Evolutionary conservation across 1,140 invertebrate species (phyloP).

Genomic region (Ridgeia piscesae): DNA sequence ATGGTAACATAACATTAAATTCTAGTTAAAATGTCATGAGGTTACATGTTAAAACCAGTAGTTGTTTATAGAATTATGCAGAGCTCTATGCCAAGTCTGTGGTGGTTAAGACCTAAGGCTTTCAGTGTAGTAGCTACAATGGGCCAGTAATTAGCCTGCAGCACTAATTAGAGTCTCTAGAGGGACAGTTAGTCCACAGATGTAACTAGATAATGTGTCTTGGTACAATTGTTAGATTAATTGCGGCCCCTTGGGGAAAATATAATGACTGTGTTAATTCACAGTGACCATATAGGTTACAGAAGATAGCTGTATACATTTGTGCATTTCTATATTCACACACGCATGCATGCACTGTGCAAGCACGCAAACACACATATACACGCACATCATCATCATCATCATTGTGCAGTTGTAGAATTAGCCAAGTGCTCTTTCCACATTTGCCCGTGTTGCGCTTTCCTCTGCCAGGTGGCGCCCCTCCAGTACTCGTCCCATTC

Average conservation of each 20-base stretch:
- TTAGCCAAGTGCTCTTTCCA: too few relatives aligned
- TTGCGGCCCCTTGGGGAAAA: neutral
- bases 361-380: too few relatives aligned
- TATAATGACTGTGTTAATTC: neutral
- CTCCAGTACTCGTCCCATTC: too few relatives aligned
- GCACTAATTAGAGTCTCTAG: neutral
- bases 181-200: neutral
- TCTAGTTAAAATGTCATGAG: too few relatives aligned
- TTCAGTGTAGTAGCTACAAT: neutral
- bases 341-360: too few relatives aligned
- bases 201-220: neutral
- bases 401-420: too few relatives aligned
- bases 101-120: too few relatives aligned
- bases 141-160: neutral
- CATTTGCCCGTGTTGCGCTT: too few relatives aligned
- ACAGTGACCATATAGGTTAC: neutral
- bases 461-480: too few relatives aligned
- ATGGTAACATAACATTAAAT: too few relatives aligned
- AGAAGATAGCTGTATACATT: neutral
- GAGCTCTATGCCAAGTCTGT: neutral
- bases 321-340: neutral
- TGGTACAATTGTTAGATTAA: neutral
- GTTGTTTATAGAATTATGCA: neutral
- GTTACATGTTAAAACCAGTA: too few relatives aligned
- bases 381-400: too few relatives aligned